Conservation (phyloP, 2,888 invertebrate species). For the Drosophila emarginata region DNA sequence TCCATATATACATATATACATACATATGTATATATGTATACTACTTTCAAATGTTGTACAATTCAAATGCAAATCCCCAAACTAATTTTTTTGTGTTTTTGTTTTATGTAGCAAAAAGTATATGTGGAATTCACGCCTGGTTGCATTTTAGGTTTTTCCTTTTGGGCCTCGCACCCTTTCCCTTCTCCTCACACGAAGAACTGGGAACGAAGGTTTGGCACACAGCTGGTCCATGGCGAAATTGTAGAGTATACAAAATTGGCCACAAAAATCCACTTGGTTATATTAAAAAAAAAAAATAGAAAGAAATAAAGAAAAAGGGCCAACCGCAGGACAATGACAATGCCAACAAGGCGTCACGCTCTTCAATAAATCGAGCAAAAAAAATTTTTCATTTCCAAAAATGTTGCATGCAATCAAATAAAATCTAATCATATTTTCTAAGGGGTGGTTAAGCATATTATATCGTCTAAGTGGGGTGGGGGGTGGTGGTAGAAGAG, state of each 20-base stretch:
- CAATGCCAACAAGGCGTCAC: constrained; percentile 27
- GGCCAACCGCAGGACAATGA: constrained; percentile 41
- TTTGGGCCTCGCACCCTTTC: constrained; percentile 25
- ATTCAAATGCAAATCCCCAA: constrained; percentile 77
- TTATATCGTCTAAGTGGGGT: constrained; percentile 13
- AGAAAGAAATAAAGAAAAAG: constrained; percentile 22
- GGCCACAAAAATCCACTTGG: constrained; percentile 68
- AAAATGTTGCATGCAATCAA: constrained; percentile 55
- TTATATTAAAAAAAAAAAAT: constrained; percentile 58
- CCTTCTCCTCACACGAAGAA: too few relatives aligned
- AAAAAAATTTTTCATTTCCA: constrained; percentile 43
- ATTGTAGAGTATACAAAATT: constrained; percentile 35
- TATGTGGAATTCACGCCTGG: constrained; percentile 71
- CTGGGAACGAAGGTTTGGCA: background rate
- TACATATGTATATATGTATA: constrained; percentile 1
- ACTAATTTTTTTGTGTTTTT: constrained; percentile 72
- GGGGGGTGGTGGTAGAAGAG: constrained; percentile 5
- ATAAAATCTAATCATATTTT: constrained; percentile 73
- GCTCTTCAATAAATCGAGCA: constrained; percentile 66
- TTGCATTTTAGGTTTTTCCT: constrained; percentile 63
- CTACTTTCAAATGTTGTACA: constrained; percentile 19
- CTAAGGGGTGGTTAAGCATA: constrained; percentile 33
- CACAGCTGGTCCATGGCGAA: constrained; percentile 60
- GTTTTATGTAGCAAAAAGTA: constrained; percentile 18
- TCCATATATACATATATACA: constrained; percentile 31